A percentile compares a stretch with the other conserved stretches of the same genome.
Evolutionary conservation across 2,888 invertebrate species (phyloP).

Genomic region (Acanthopleura granulata): DNA sequence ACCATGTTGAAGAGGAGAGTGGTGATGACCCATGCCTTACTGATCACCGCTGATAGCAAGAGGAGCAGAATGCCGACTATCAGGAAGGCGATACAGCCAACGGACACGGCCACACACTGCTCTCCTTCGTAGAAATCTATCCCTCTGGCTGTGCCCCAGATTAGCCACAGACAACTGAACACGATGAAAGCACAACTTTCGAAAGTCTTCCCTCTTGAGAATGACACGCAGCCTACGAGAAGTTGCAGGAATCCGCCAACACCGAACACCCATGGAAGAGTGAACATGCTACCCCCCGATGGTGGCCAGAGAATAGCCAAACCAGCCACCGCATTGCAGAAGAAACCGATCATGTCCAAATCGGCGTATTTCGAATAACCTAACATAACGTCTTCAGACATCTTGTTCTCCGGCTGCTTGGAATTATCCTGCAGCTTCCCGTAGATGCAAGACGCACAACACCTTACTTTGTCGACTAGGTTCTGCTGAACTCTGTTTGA

Average conservation of each 20-base stretch:
- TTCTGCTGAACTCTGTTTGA: slow-evolving; percentile 24
- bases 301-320: slow-evolving; percentile 41
- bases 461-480: slow-evolving; percentile 23
- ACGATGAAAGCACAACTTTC: slow-evolving; percentile 45
- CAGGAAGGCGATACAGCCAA: slow-evolving; percentile 40
- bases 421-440: slow-evolving; percentile 23
- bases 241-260: slow-evolving; percentile 46
- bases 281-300: slow-evolving; percentile 25
- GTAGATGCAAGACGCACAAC: slow-evolving; percentile 31
- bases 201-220: slow-evolving; percentile 45
- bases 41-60: slow-evolving; percentile 41
- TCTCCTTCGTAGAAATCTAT: slow-evolving; percentile 28
- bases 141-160: slow-evolving; percentile 44
- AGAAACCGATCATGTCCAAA: slow-evolving; percentile 42
- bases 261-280: slow-evolving; percentile 42
- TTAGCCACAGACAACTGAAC: slow-evolving; percentile 44
- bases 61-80: slow-evolving; percentile 38
- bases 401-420: background rate
- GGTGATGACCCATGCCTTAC: slow-evolving; percentile 39
- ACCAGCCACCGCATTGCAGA: slow-evolving; percentile 41
- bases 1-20: slow-evolving; percentile 39
- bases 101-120: slow-evolving; percentile 32
- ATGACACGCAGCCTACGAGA: slow-evolving; percentile 42
- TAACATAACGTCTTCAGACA: slow-evolving; percentile 35
- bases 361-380: slow-evolving; percentile 47